These are phyloP conservation scores for Tinea semifulvella DNA, from an alignment of 2,888 invertebrate genomes.

Conservation along the genomic window DNA sequence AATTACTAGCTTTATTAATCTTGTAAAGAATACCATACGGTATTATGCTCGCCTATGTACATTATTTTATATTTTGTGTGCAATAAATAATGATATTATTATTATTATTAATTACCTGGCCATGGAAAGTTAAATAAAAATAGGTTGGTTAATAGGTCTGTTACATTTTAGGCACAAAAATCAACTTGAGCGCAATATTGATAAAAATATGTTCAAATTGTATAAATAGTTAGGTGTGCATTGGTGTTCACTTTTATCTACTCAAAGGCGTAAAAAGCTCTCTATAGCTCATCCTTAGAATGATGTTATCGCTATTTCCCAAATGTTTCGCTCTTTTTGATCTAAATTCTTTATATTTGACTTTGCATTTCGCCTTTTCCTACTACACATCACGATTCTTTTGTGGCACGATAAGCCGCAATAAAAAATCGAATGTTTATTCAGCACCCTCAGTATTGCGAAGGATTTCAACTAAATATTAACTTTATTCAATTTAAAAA, in stretches of 20 bases:
- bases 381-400: slow-evolving; percentile 49
- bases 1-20: no score
- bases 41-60: no score
- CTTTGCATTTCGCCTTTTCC: slow-evolving; percentile 45
- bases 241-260: slow-evolving; percentile 43
- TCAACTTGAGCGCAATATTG: no score
- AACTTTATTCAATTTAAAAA: neutral
- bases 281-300: slow-evolving; percentile 56
- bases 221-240: slow-evolving; percentile 4
- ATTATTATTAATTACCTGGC: no score
- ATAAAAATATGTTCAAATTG: no score
- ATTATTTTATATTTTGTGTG: no score
- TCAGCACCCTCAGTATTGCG: slow-evolving; percentile 19
- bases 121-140: no score
- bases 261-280: slow-evolving; percentile 53
- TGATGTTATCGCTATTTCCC: slow-evolving; percentile 56
- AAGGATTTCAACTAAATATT: slow-evolving; percentile 1
- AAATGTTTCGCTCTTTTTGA: slow-evolving; percentile 59
- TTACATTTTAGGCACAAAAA: no score
- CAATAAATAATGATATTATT: no score
- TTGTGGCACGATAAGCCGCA: slow-evolving; percentile 43
- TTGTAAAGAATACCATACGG: no score
- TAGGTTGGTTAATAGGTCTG: no score
- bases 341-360: slow-evolving; percentile 55
- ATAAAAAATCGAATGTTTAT: slow-evolving; percentile 41